Conservation (phyloP, 2,888 invertebrate genomes). For the Rutpela maculata region DNA sequence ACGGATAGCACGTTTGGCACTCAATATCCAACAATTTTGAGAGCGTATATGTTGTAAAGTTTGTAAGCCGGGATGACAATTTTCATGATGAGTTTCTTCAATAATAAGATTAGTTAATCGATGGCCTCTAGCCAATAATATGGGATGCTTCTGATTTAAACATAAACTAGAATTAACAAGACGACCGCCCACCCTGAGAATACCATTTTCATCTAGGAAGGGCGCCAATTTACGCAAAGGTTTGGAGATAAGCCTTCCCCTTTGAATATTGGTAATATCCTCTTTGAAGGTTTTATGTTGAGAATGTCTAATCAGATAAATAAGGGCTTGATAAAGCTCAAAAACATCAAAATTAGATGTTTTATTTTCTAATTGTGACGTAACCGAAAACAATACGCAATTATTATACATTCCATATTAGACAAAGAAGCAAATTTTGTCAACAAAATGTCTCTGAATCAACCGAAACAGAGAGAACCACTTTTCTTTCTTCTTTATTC, state of each 20-base stretch:
- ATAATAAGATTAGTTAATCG: constrained; percentile 10
- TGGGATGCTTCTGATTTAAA: constrained; percentile 22
- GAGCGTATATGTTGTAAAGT: not conserved
- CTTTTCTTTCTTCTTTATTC: constrained; percentile 33
- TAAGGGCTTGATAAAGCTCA: constrained; percentile 13
- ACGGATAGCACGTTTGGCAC: not conserved
- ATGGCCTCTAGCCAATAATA: not conserved
- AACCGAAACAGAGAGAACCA: not conserved
- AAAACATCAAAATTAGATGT: not conserved
- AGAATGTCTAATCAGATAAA: constrained; percentile 24
- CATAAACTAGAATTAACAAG: constrained; percentile 37
- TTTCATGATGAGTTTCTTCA: not conserved
- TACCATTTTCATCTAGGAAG: constrained; percentile 44
- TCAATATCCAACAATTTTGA: not conserved
- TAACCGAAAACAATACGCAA: constrained; percentile 14
- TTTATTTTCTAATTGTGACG: constrained; percentile 2
- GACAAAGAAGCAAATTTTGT: constrained; percentile 1
- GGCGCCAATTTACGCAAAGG: constrained; percentile 38
- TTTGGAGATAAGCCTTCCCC: constrained; percentile 33
- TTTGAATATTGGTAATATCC: constrained; percentile 22
- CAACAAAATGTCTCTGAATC: not conserved
- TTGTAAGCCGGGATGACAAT: not conserved
- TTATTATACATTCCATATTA: constrained; percentile 31
- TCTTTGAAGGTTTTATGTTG: constrained; percentile 29
- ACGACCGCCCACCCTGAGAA: constrained; percentile 50